These are phyloP conservation scores for Virgularia gustaviana DNA, from an alignment of 92 coral and sea anemone genomes.

Conservation along the genomic window DNA sequence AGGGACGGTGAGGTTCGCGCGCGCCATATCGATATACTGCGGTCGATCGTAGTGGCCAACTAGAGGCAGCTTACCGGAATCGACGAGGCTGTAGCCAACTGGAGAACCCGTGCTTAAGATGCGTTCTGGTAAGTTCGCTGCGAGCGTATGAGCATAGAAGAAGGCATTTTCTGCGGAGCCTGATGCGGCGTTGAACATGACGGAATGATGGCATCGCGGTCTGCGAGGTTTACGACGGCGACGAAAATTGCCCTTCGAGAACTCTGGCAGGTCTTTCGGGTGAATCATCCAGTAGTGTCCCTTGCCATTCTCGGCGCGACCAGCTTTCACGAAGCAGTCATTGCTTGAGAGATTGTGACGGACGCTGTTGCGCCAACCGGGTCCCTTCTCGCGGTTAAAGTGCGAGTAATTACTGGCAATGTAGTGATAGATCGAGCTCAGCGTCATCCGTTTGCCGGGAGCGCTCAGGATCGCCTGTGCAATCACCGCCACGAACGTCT, in stretches of 20 bases:
- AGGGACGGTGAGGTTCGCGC: slow-evolving; percentile 8
- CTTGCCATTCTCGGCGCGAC: slow-evolving; percentile 97
- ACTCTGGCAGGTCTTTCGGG: slow-evolving; percentile 95
- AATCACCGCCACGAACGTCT: slow-evolving; percentile 95
- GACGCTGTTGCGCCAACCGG: slow-evolving; percentile 99
- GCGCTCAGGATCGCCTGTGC: slow-evolving; percentile 93
- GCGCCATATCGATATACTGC: slow-evolving; percentile 22
- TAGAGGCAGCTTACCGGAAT: slow-evolving; percentile 12
- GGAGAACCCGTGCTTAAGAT: slow-evolving; percentile 11
- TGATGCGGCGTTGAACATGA: slow-evolving; percentile 59
- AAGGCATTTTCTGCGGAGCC: slow-evolving; percentile 3
- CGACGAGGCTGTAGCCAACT: background rate
- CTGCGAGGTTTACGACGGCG: slow-evolving; percentile 89
- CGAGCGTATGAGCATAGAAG: slow-evolving; percentile 6
- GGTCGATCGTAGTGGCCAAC: slow-evolving; percentile 36
- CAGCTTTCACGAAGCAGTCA: slow-evolving; percentile 97
- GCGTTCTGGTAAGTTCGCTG: slow-evolving; percentile 15
- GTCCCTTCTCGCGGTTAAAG: slow-evolving; percentile 95
- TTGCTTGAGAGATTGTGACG: slow-evolving; percentile 96
- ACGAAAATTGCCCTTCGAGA: slow-evolving; percentile 91
- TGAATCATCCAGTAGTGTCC: slow-evolving; percentile 99
- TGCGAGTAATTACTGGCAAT: slow-evolving; percentile 89
- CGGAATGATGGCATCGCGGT: slow-evolving; percentile 85
- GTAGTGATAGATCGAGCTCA: slow-evolving; percentile 91
- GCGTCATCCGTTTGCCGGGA: slow-evolving; percentile 93